Base-by-base conservation (phyloP, 2,888 invertebrate species). In the Agonopterix arenella region DNA sequence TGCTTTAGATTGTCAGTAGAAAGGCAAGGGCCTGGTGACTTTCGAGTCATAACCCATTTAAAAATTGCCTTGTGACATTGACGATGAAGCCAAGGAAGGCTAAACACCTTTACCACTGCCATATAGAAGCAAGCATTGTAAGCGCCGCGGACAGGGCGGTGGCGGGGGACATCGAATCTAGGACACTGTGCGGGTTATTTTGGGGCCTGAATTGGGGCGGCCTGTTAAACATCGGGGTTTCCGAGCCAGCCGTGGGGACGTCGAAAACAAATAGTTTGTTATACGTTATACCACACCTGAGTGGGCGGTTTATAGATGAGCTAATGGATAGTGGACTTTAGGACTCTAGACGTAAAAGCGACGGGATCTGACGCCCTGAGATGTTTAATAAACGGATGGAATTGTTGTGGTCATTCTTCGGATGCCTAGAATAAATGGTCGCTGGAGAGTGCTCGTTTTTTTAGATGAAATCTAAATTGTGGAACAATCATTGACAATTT, bases 151-250 rank as follows among this genome's bases (percentile, higher is more conserved):
- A 58, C 52, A 54, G 54, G 50, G 50, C 54, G 49, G 51, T 65
- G 66, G 60, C 66, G 69, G 72, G 73, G 72, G 73, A 64, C 64
- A 62, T 52, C 28, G 65, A 72, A 86, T 77, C 70, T 84, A 76
- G 84, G 79, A 74, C 84, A 79, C 64, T 66, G 70, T 65, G 69
- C 75, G 68, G 60, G 71, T 81, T 86, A 89, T 89, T 86, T 86
- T 70, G 73, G 83, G 76, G 67, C 68, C 71, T 72, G 75, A 89
- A 84, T 81, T 84, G 74, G 84, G 79, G 70, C 84, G 76, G 70
- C 75, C 76, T 75, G 81, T 80, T 82, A 74, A 80, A 78, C 81
- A 80, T 80, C 76, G 76, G 72, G 80, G 81, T 78, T 80, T 78
- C 72, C 68, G 64, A 78, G 67, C 69, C 69, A 59, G 66, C 63